Evolutionary conservation across 64 coral and sea anemone genomes (phyloP).

Genomic region (Anthopleura sola): DNA sequence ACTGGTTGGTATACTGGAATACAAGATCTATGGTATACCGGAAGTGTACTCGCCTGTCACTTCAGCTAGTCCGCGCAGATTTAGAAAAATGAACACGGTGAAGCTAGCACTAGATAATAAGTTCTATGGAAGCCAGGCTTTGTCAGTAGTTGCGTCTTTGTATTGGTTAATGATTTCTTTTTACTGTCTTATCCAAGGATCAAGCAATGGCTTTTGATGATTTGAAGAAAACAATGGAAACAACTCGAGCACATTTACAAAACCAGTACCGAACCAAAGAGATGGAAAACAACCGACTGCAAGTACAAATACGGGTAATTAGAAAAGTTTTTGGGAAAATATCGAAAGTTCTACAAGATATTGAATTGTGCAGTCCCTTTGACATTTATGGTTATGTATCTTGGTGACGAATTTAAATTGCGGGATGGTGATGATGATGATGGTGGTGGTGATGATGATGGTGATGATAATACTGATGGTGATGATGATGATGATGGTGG

Average conservation of each 20-base stretch:
- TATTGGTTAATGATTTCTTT: background rate
- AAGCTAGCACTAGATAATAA: background rate
- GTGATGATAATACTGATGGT: too few relatives aligned
- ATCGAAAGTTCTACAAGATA: too few relatives aligned
- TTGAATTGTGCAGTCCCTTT: too few relatives aligned
- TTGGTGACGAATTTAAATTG: too few relatives aligned
- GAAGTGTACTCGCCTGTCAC: too few relatives aligned
- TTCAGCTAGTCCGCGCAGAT: too few relatives aligned
- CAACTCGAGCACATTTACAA: slow-evolving; percentile 88
- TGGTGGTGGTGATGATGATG: too few relatives aligned
- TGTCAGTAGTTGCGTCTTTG: background rate
- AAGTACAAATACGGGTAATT: slow-evolving; percentile 90
- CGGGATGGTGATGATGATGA: too few relatives aligned
- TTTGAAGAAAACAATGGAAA: slow-evolving; percentile 99
- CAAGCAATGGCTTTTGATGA: slow-evolving; percentile 94
- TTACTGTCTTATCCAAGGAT: slow-evolving; percentile 47
- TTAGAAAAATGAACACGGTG: too few relatives aligned
- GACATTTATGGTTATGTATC: too few relatives aligned
- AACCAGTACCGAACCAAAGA: slow-evolving; percentile 88
- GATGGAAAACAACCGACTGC: slow-evolving; percentile 73
- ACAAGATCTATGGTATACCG: background rate
- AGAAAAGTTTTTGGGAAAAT: background rate
- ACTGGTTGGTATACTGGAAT: background rate
- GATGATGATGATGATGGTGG: too few relatives aligned
- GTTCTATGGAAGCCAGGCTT: background rate